Base-by-base conservation (phyloP, 2,888 invertebrate species). In the Caenorhabditis uteleia region DNA sequence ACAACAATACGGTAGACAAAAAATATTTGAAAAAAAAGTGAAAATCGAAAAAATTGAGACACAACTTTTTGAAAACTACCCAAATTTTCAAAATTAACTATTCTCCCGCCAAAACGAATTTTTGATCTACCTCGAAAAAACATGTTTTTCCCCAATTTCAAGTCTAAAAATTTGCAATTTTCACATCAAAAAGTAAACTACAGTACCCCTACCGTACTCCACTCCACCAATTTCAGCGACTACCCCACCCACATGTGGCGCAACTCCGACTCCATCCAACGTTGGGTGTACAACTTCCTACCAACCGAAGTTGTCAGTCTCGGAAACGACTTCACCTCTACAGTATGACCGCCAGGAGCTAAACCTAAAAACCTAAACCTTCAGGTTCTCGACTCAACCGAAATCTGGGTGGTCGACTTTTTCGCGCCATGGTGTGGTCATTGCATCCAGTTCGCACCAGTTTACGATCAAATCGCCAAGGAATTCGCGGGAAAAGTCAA, bases 371-470 rank as follows among this genome's bases (percentile, higher is more conserved):
- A n/a, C n/a, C n/a, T n/a, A n/a, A n/a, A 23, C 3, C 21, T 53
- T 42, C 31, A 85, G 49, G 86, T 89, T 14, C 77, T 89, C 16
- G 80, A 84, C 1, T 86, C 87, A 51, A 77, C 83, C 26, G 85
- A 86, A 8, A 83, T 87, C 0, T 88, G 88, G 87, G 53, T 85
- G 31, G 79, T 85, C 34, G 81, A 85, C 66, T 85, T 84, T 72
- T 85, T 82, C 68, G 84, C 85, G 27, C 86, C 87, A 0, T 88
- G 87, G 89, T 87, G 86, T 74, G 85, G 85, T 0, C 86, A 84
- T 73, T 90, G 90, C 77, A 86, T 88, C 66, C 85, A 86, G 64
- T 88, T 90, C 82, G 89, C 89, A 61, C 89, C 90, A 2, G 88
- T 89, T 68, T 90, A 89, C 84, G 87, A 88, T 70, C 85, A 86